Base-by-base conservation (phyloP, 1,140 invertebrate species). In the Drosophila teissieri region DNA sequence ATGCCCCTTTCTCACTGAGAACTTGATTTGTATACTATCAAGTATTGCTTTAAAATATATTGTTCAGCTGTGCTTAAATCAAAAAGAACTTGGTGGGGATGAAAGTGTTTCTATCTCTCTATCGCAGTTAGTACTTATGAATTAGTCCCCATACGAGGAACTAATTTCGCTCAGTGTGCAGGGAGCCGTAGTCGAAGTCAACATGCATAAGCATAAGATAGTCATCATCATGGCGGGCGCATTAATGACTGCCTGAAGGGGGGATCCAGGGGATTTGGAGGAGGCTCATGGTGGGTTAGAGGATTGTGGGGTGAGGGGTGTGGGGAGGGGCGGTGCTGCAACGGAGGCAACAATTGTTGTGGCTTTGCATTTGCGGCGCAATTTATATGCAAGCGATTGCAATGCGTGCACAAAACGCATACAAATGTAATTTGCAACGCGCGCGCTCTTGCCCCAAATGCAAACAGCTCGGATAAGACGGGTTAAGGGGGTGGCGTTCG, bases 321-420 rank as follows among this genome's bases (percentile, higher is more conserved):
- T 11, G 6, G 10, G 17, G 19, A 24, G 27, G 17, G 31, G 11
- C 42, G 37, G 39, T 27, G 39, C 45, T 44, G 60, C 46, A 39
- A 19, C 27, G 36, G 67, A 49, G 68, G 68, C 67, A 53, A 58
- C 83, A 78, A 86, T 88, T 86, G 83, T 89, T 88, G 83, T 79
- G 84, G 83, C 79, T 88, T 80, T 89, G 80, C 83, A 88, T 88
- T 88, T 88, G 83, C 68, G 80, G 84, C 60, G 76, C 83, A 88
- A 88, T 88, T 88, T 88, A 88, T 88, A 88, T 88, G 83, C 83
- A 88, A 72, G 61, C 84, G 83, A 88, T 88, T 88, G 83, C 83
- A 88, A 73, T 88, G 82, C 82, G 84, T 83, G 84, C 83, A 77
- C 83, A 80, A 89, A 88, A 88, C 80, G 83, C 83, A 88, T 88